These are phyloP conservation scores for Paratilapia polleni DNA, from an alignment of 2,113 vertebrate genomes.

Conservation along the genomic window DNA sequence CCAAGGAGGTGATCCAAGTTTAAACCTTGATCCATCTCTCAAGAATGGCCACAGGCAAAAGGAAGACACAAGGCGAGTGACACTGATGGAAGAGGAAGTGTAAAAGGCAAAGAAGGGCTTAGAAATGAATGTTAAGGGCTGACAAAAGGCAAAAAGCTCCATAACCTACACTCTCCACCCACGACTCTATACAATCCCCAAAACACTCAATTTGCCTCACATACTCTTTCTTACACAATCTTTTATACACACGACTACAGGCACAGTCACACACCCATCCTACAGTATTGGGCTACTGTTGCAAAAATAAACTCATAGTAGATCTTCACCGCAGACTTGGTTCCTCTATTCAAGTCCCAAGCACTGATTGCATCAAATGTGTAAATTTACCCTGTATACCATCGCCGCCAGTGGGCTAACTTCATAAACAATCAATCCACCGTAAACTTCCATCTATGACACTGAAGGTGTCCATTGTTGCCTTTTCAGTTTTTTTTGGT, in stretches of 20 bases:
- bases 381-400: slow-evolving; percentile 60
- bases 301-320: slow-evolving; percentile 14
- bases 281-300: not conserved
- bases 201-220: slow-evolving; percentile 48
- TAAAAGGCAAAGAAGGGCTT: slow-evolving; percentile 69
- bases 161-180: slow-evolving; percentile 75
- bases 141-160: slow-evolving; percentile 75
- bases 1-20: slow-evolving; percentile 55
- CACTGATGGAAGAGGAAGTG: slow-evolving; percentile 57
- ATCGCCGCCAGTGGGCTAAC: slow-evolving; percentile 53
- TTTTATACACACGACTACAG: slow-evolving; percentile 31
- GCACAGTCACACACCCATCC: slow-evolving; percentile 28
- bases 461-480: slow-evolving; percentile 44
- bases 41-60: slow-evolving; percentile 62
- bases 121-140: slow-evolving; percentile 66
- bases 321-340: slow-evolving; percentile 37
- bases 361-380: slow-evolving; percentile 66
- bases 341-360: slow-evolving; percentile 25
- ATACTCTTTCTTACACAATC: slow-evolving; percentile 39
- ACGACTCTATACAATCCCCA: slow-evolving; percentile 43
- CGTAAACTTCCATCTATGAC: slow-evolving; percentile 59
- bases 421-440: slow-evolving; percentile 67
- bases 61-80: slow-evolving; percentile 53
- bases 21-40: slow-evolving; percentile 58
- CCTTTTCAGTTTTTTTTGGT: slow-evolving; percentile 57